Percentiles rank a stretch among this genome's conserved stretches.
Conservation (phyloP, 2,113 vertebrate genomes). For the Falcunculus frontatus region DNA sequence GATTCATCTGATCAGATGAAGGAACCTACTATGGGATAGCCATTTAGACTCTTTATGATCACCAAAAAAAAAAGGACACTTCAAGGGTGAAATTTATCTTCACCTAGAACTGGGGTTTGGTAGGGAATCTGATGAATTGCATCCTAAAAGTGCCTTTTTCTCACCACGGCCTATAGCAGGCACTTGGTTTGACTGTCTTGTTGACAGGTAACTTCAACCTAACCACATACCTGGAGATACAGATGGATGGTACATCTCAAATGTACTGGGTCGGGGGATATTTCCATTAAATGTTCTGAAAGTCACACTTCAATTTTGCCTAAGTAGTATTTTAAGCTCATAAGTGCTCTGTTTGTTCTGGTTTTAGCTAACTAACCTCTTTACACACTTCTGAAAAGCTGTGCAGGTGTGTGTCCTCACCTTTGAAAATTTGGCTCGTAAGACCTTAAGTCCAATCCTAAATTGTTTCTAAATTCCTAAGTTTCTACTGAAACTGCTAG, state of each 20-base stretch:
- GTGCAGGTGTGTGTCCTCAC: not conserved
- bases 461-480: not conserved
- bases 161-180: not conserved
- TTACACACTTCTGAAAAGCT: not conserved
- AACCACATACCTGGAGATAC: not conserved
- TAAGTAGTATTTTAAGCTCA: not conserved
- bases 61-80: not conserved
- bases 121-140: not conserved
- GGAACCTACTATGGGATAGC: not conserved
- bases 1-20: not conserved
- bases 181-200: not conserved
- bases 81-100: not conserved
- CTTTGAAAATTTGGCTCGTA: not conserved
- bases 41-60: not conserved
- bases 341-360: not conserved
- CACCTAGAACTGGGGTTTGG: not conserved
- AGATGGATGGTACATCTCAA: not conserved
- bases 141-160: not conserved
- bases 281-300: not conserved
- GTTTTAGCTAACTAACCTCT: not conserved
- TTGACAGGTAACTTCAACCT: not conserved
- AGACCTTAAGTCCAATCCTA: not conserved
- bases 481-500: not conserved
- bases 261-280: not conserved
- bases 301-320: not conserved